Conservation (phyloP, 2,113 vertebrate genomes). For the Uria lomvia region DNA sequence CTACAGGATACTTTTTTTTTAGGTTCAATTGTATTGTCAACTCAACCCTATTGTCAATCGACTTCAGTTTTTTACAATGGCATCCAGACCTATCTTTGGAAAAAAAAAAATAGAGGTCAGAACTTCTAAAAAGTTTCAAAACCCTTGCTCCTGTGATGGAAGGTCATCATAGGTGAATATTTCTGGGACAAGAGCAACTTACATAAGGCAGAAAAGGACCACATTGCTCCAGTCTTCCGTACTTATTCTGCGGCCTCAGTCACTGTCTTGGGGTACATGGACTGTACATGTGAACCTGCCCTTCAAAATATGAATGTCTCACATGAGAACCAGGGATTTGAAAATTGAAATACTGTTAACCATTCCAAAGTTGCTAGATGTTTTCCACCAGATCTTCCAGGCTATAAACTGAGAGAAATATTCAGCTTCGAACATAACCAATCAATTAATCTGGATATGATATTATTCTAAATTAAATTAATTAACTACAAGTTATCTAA, state of each 20-base stretch:
- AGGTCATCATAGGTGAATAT: background rate
- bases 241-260: background rate
- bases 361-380: background rate
- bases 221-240: background rate
- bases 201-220: background rate
- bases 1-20: background rate
- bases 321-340: background rate
- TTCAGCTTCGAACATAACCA: background rate
- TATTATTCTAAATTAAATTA: background rate
- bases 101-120: background rate
- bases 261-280: background rate
- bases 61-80: background rate
- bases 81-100: background rate
- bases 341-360: background rate
- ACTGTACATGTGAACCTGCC: background rate
- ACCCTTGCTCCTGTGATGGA: background rate
- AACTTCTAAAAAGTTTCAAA: background rate
- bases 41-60: background rate
- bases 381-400: background rate
- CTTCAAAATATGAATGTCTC: background rate
- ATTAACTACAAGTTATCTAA: background rate
- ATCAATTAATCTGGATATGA: background rate
- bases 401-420: background rate
- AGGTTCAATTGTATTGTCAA: background rate
- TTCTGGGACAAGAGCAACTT: background rate